Conservation (phyloP, 2,113 vertebrate genomes). For the Aramus guarauna region DNA sequence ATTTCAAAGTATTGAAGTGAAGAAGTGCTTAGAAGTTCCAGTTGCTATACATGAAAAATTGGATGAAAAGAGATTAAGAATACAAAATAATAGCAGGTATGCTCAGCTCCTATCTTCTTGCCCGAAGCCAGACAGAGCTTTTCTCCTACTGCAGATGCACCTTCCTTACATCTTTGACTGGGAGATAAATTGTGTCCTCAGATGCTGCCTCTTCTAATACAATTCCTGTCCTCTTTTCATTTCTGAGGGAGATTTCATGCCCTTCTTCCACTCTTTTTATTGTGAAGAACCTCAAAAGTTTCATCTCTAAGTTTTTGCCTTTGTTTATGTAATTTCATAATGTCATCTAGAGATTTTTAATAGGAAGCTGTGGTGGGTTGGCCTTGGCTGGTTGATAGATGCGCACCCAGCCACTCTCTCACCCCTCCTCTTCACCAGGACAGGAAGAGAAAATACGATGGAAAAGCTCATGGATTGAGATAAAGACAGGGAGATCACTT, state of each 20-base stretch:
- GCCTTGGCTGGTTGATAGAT: neutral
- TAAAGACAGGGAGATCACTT: neutral
- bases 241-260: neutral
- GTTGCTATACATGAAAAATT: neutral
- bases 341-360: neutral
- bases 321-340: neutral
- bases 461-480: neutral
- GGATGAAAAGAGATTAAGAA: neutral
- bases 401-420: neutral
- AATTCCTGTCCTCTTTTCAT: neutral
- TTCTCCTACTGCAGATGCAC: neutral
- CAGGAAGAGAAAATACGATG: neutral
- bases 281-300: neutral
- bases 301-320: neutral
- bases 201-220: neutral
- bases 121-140: neutral
- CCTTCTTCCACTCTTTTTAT: neutral
- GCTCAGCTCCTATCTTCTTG: neutral
- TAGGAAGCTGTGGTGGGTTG: neutral
- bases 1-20: neutral
- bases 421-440: neutral
- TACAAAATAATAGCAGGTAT: neutral
- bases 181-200: neutral
- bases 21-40: neutral
- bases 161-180: neutral